phyloP scores from a whole-genome alignment of 2,797 vertebrate species.

The Poeciliopsis gracilis region DNA sequence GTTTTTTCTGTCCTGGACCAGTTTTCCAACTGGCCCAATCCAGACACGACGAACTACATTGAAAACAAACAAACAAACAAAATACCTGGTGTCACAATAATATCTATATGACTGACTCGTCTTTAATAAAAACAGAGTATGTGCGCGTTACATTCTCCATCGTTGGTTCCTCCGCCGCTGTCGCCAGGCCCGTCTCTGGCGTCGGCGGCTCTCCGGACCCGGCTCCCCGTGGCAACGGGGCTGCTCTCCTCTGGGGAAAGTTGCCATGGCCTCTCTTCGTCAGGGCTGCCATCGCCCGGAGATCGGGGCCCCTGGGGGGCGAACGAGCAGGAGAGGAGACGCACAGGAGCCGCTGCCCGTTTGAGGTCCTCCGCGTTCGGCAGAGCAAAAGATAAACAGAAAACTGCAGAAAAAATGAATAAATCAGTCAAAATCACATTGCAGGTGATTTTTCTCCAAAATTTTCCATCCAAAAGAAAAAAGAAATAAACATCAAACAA shows the following conservation, averaged over 20 bases:
- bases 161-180: conserved; percentile 17
- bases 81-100: not conserved
- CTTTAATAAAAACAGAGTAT: not conserved
- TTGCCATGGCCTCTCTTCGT: conserved; percentile 61
- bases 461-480: not conserved
- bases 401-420: not conserved
- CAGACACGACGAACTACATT: conserved; percentile 9
- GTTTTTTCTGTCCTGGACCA: not conserved
- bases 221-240: conserved; percentile 44
- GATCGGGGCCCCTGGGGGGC: conserved; percentile 50
- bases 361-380: conserved; percentile 44
- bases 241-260: conserved; percentile 54
- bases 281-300: conserved; percentile 59
- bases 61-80: not conserved
- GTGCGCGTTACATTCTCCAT: conserved; percentile 33
- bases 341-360: conserved; percentile 32
- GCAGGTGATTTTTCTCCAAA: not conserved
- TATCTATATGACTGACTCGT: not conserved
- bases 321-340: conserved; percentile 30
- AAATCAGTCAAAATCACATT: not conserved
- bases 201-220: conserved; percentile 31
- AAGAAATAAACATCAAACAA: too few relatives aligned
- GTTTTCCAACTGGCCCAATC: conserved; percentile 25
- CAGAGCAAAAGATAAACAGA: conserved; percentile 33
- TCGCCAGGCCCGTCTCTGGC: conserved; percentile 43